phyloP scores from a whole-genome alignment of 2,888 invertebrate genomes.

The Idaea dimidiata region DNA sequence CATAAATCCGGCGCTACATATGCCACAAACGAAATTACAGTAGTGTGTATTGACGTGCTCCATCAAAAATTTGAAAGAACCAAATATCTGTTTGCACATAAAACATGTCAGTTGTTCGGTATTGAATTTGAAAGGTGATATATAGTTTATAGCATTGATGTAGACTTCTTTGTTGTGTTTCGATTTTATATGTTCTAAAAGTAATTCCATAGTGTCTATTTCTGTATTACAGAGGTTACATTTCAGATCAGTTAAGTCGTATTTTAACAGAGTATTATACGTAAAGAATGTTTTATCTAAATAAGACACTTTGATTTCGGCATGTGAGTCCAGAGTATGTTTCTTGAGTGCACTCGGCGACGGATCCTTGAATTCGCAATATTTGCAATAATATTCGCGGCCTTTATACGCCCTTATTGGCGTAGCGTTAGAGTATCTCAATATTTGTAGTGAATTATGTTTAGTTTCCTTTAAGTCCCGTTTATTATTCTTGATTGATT shows the following conservation, averaged over 20 bases:
- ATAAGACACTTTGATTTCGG: constrained; percentile 28
- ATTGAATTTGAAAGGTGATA: not conserved
- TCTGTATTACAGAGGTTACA: not conserved
- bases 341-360: constrained; percentile 46
- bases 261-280: constrained; percentile 35
- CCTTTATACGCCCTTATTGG: constrained; percentile 47
- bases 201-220: not conserved
- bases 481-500: constrained; percentile 18
- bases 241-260: constrained; percentile 17
- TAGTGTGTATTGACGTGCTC: constrained; percentile 18
- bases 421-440: constrained; percentile 54
- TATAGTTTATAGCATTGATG: not conserved
- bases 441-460: constrained; percentile 45
- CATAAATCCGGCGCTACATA: constrained; percentile 7
- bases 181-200: not conserved
- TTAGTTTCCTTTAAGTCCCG: constrained; percentile 37
- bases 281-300: constrained; percentile 33
- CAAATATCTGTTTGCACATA: constrained; percentile 55
- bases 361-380: constrained; percentile 40
- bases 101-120: constrained; percentile 66
- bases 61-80: constrained; percentile 21
- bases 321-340: constrained; percentile 44
- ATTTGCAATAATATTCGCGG: constrained; percentile 49
- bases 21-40: constrained; percentile 1
- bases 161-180: not conserved